Conservation (phyloP, 1,140 invertebrate species). For the Drosophila nigrodunni region DNA sequence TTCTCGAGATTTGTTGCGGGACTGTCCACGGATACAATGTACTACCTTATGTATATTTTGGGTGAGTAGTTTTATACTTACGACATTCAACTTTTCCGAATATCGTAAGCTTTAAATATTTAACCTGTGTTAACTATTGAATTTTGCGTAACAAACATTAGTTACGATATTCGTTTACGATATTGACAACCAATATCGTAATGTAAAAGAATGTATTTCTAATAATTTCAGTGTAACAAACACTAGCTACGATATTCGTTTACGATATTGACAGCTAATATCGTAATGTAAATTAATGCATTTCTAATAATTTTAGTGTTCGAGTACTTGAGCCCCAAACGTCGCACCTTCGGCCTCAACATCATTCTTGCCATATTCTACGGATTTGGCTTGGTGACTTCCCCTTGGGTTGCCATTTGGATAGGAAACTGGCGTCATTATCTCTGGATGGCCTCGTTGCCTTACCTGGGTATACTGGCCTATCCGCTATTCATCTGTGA, state of each 20-base stretch:
- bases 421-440: slow-evolving; percentile 86
- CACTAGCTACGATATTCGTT: no score
- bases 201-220: no score
- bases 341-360: slow-evolving; percentile 86
- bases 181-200: neutral
- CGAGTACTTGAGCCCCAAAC: slow-evolving; percentile 86
- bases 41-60: slow-evolving; percentile 88
- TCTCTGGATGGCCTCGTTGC: slow-evolving; percentile 85
- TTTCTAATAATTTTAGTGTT: slow-evolving; percentile 78
- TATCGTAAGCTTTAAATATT: neutral
- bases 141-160: no score
- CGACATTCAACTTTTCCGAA: neutral
- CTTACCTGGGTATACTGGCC: slow-evolving; percentile 82
- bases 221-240: slow-evolving; percentile 71
- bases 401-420: slow-evolving; percentile 86
- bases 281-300: no score
- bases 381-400: slow-evolving; percentile 85
- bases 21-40: slow-evolving; percentile 86
- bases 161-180: neutral
- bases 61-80: slow-evolving; percentile 74
- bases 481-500: slow-evolving; percentile 86
- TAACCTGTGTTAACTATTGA: no score
- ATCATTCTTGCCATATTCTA: slow-evolving; percentile 87
- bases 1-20: slow-evolving; percentile 86
- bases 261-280: neutral